Base-by-base conservation (phyloP, 2,797 vertebrate species). In the Megalops cyprinoides region DNA sequence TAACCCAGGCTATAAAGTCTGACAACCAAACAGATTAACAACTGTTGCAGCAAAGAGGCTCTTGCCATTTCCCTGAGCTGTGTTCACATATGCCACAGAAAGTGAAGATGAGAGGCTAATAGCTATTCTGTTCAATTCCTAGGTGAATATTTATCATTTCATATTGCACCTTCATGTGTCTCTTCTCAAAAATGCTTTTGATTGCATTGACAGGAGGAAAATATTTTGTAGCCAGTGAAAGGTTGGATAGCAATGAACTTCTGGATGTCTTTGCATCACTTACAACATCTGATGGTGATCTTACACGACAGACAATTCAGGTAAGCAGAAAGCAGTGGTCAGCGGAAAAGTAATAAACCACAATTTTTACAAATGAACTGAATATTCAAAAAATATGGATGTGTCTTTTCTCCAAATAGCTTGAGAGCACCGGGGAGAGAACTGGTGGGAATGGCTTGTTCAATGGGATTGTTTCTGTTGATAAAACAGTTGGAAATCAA, bases 221-320 rank as follows among this genome's bases (percentile, higher is more conserved):
- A 60, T 89, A 85, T 42, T 89, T 91, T 81, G 84, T 86, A n/a
- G 87, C 90, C 34, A 81, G 84, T 44, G 89, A 93, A 44, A 82
- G 76, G 23, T 76, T 87, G 74, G 78, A 85, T 56, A 87, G 87
- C 73, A 91, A 88, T 34, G 84, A 82, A 46, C 79, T 94, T 78
- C 82, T 88, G 28, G 90, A 92, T 86, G 91, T 86, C 15, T 94
- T 95, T 83, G 82, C 83, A 51, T 88, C 88, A 87, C 83, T 94
- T 80, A 88, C 87, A 42, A 86, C 89, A 1, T 82, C 84, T 77
- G 85, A 86, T 14, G 90, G 89, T 85, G 83, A 93, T 77, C 15
- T 85, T 58, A 88, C 83, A 55, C 85, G 87, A 60, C 88, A 91
- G 44, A 80, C 79, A 67, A 53, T 93, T 77, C 92, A 93, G 92